Evolutionary conservation across 2,113 vertebrate genomes (phyloP).

Genomic region (Trochalopteron elliotii): DNA sequence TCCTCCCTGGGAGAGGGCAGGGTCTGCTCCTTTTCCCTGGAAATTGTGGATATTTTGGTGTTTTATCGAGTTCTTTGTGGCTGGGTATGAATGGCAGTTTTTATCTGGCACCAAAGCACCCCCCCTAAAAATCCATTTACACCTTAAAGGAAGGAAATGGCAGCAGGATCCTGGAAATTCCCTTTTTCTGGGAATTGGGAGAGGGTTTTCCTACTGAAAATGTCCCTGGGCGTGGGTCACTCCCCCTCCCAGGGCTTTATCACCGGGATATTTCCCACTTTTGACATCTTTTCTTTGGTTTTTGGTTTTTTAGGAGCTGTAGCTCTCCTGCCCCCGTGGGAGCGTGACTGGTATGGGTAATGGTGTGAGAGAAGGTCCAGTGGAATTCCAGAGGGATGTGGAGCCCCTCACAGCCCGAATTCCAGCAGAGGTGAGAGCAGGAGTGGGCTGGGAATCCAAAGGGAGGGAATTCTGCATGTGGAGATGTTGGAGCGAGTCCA

Average conservation of each 20-base stretch:
- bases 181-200: neutral
- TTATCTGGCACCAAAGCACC: neutral
- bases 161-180: neutral
- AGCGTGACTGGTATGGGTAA: conserved; percentile 82
- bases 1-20: neutral
- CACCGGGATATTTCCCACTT: accelerated
- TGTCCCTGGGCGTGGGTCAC: accelerated
- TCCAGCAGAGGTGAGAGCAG: conserved; percentile 66
- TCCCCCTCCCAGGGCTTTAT: neutral
- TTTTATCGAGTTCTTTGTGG: neutral
- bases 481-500: neutral
- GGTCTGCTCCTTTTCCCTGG: neutral
- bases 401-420: conserved; percentile 55
- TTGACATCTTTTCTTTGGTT: neutral
- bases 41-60: accelerated
- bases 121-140: no score
- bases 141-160: neutral
- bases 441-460: accelerated
- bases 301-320: conserved; percentile 43
- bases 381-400: conserved; percentile 77
- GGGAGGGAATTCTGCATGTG: neutral
- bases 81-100: accelerated
- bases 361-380: conserved; percentile 82
- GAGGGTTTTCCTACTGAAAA: neutral
- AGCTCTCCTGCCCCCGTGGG: conserved; percentile 48